Conservation (phyloP, 2,797 vertebrate genomes). For the Philypnodon macrostomus region DNA sequence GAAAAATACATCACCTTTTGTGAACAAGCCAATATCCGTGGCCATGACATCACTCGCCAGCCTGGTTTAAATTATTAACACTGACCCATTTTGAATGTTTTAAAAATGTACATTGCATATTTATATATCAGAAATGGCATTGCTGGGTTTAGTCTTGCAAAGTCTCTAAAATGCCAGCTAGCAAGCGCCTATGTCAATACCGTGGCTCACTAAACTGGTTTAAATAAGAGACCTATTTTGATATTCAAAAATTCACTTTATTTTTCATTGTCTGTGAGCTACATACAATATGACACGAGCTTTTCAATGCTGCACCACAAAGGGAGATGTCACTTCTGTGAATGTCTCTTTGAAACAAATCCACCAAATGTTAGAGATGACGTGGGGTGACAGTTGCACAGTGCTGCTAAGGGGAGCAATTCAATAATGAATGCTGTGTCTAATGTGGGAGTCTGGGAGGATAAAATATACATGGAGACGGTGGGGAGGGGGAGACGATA, state of each 20-base stretch:
- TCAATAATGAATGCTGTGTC: conserved; percentile 75
- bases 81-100: conserved; percentile 1
- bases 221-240: no score
- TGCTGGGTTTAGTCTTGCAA: no score
- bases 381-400: conserved; percentile 67
- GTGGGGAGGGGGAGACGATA: conserved; percentile 35
- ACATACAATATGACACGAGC: conserved; percentile 49
- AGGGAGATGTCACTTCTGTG: conserved; percentile 29
- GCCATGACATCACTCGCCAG: no score
- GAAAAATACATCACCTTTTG: no score
- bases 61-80: not conserved
- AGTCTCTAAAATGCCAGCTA: no score
- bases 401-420: conserved; percentile 67
- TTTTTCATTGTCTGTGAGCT: no score
- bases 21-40: no score
- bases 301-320: conserved; percentile 30
- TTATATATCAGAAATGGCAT: not conserved
- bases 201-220: no score
- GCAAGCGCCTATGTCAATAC: no score
- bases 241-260: no score
- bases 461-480: conserved; percentile 75
- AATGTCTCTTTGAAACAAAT: conserved; percentile 52
- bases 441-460: conserved; percentile 70
- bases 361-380: conserved; percentile 69
- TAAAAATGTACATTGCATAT: not conserved